Base-by-base conservation (phyloP, 1,140 invertebrate genomes). In the Wiebesia pumilae region DNA sequence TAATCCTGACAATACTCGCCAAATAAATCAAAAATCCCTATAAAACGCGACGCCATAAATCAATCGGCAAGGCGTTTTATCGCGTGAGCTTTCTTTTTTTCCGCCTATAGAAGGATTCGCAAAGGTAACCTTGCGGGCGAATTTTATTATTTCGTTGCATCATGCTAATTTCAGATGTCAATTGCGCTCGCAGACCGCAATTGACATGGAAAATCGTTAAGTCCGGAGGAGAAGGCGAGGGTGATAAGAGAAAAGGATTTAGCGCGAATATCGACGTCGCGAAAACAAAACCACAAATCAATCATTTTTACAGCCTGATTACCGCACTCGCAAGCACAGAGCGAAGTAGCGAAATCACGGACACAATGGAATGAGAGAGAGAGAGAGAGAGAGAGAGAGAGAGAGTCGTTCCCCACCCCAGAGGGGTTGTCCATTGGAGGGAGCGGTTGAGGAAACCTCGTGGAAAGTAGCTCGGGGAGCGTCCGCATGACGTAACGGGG, bases 391-490 rank as follows among this genome's bases (percentile, higher is more conserved):
- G 9, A 16, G 51, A 10, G 58, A 27, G 24, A 3, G 58, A 27
- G 58, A 62, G 27, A 62, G 14, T 62, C 43, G 43, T 47, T 47
- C 43, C 43, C 43, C 43, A 47, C 43, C 43, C 43, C 58, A 24
- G 58, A 62, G 58, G 71, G 71, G 38, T 73, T 73, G 69, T 0
- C 7, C n/a, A 4, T 10, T 6, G 69, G 35, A 38, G 33, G 35
- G 35, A 73, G 35, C 69, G 16, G 73, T 65, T 65, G 83, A 78
- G 58, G 73, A 84, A 84, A 84, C 75, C 58, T 83, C 51, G 47
- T 62, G n/a, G 75, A 84, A 85, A 77, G 83, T 85, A 85, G 83
- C 62, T 85, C 77, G 83, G 69, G 81, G 30, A 83, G 67, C 30
- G 67, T 38, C 27, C 71, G 71, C 54, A 38, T 62, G 7, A 58